phyloP scores from a whole-genome alignment of 2,113 vertebrate species.

The Mormyrus lacerda region DNA sequence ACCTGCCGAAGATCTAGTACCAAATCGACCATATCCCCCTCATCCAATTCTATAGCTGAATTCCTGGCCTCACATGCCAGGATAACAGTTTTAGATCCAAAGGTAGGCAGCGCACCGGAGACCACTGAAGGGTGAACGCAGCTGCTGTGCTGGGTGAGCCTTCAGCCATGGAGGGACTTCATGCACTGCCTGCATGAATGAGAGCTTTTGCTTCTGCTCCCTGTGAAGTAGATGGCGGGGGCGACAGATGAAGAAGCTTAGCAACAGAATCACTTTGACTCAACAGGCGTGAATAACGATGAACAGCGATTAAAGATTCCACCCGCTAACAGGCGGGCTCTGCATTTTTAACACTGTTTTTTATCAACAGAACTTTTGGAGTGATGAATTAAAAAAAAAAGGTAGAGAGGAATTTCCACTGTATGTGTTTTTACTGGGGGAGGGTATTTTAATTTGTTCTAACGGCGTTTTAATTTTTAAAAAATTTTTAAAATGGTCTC shows the following conservation, averaged over 20 bases:
- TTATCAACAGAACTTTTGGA: constrained; percentile 40
- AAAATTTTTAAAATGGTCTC: not conserved
- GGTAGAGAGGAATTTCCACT: not conserved
- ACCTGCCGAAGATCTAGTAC: not conserved
- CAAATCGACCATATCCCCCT: not conserved
- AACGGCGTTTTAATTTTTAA: not conserved
- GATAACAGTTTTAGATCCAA: not conserved
- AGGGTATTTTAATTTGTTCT: constrained; percentile 4
- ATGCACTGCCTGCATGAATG: not conserved
- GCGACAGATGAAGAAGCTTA: constrained; percentile 17
- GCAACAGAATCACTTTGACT: constrained; percentile 19
- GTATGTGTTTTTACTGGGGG: not conserved
- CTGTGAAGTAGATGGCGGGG: constrained; percentile 11
- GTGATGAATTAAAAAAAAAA: constrained; percentile 23
- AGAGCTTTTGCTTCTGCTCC: not conserved
- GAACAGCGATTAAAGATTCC: constrained; percentile 38
- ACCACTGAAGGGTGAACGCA: not conserved
- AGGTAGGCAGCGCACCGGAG: too few species aligned
- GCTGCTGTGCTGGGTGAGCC: not conserved
- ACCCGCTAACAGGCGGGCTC: constrained; percentile 41
- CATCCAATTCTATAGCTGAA: not conserved
- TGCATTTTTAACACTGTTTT: constrained; percentile 42
- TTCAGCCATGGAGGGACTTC: not conserved
- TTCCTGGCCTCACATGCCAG: not conserved
- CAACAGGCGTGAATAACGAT: constrained; percentile 31